Evolutionary conservation across 2,888 invertebrate genomes (phyloP).

Genomic region (Scelioninae gen. 1): DNA sequence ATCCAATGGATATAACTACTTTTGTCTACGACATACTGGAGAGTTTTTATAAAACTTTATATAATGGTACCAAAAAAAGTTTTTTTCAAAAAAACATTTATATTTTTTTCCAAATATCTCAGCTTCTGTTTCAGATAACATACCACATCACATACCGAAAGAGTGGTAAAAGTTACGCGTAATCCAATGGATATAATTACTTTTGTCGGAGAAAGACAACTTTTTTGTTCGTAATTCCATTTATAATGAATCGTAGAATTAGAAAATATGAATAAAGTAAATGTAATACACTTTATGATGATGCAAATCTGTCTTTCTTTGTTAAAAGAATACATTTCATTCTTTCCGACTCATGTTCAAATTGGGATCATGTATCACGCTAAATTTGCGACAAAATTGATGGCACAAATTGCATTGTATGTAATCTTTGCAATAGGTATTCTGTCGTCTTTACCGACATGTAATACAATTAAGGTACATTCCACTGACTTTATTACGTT

Average conservation of each 20-base stretch:
- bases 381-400: constrained; percentile 32
- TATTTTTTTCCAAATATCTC: too few species aligned
- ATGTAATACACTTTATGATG: not conserved
- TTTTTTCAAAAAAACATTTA: too few species aligned
- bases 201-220: constrained; percentile 11
- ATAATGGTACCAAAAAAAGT: too few species aligned
- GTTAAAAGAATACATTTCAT: not conserved
- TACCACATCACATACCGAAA: too few species aligned
- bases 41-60: too few species aligned
- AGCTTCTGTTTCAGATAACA: too few species aligned
- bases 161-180: too few species aligned
- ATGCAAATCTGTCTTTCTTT: constrained; percentile 9
- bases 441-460: constrained; percentile 38
- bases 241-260: constrained; percentile 25
- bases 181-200: too few species aligned
- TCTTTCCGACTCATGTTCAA: constrained; percentile 8
- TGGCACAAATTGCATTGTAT: constrained; percentile 17
- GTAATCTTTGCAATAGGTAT: constrained; percentile 39
- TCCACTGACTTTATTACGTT: constrained; percentile 48
- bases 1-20: too few species aligned
- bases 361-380: constrained; percentile 20
- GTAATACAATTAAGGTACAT: constrained; percentile 49
- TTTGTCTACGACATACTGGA: too few species aligned
- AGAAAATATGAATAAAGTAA: constrained; percentile 30
- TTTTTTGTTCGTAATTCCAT: constrained; percentile 3